These are phyloP conservation scores for Lasius platythorax DNA, from an alignment of 2,888 invertebrate species.

Conservation along the genomic window DNA sequence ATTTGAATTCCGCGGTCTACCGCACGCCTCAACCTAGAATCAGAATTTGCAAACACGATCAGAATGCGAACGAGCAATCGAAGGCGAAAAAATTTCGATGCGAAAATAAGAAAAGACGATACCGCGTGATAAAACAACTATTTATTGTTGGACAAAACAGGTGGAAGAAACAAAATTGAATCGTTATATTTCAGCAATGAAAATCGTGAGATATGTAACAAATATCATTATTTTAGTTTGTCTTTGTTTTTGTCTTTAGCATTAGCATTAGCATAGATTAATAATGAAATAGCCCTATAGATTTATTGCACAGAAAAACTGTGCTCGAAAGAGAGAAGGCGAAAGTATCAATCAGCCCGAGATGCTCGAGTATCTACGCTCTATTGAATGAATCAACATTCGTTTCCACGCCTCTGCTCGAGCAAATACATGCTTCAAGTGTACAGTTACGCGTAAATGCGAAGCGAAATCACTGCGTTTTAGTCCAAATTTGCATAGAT, in stretches of 20 bases:
- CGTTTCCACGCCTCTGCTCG: slow-evolving; percentile 57
- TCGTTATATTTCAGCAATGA: not conserved
- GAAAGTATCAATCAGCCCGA: slow-evolving; percentile 62
- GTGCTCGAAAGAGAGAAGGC: slow-evolving; percentile 41
- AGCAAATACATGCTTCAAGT: slow-evolving; percentile 54
- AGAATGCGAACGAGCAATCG: slow-evolving; percentile 66
- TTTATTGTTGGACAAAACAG: slow-evolving; percentile 64
- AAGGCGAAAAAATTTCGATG: slow-evolving; percentile 48
- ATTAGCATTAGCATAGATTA: not conserved
- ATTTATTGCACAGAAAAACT: slow-evolving; percentile 19
- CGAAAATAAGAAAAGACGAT: slow-evolving; percentile 49
- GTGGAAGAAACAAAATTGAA: not conserved
- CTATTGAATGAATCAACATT: slow-evolving; percentile 74
- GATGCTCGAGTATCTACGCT: slow-evolving; percentile 55
- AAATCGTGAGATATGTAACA: not conserved
- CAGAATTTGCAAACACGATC: slow-evolving; percentile 70
- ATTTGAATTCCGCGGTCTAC: slow-evolving; percentile 66
- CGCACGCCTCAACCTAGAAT: slow-evolving; percentile 60
- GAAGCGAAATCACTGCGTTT: slow-evolving; percentile 58
- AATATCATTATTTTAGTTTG: not conserved
- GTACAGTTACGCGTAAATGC: slow-evolving; percentile 54
- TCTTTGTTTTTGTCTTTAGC: not conserved
- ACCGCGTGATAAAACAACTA: slow-evolving; percentile 59
- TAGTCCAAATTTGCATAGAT: slow-evolving; percentile 58
- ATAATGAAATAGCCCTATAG: slow-evolving; percentile 24